Conservation (phyloP, 2,888 invertebrate genomes). For the Noctua fimbriata region DNA sequence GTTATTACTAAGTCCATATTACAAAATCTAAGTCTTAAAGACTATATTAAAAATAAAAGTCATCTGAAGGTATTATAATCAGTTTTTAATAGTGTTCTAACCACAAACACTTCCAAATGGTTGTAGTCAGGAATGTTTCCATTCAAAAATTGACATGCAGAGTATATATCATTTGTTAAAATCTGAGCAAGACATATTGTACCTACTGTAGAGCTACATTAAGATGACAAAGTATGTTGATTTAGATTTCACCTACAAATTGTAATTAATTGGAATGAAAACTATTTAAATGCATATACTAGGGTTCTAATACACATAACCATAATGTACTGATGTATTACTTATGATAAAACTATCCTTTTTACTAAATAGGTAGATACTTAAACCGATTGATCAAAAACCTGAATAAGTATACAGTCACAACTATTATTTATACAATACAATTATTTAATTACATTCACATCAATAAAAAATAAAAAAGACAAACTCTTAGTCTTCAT, state of each 20-base stretch:
- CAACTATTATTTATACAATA: conserved; percentile 25
- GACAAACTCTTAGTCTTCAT: conserved; percentile 18
- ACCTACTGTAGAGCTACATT: conserved; percentile 28
- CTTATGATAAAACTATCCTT: conserved; percentile 20
- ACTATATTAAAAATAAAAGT: conserved; percentile 6
- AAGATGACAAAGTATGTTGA: conserved; percentile 28
- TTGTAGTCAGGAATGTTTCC: conserved; percentile 47
- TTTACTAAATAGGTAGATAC: conserved; percentile 26
- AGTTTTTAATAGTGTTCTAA: conserved; percentile 39
- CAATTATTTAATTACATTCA: conserved; percentile 25
- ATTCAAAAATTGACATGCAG: conserved; percentile 38
- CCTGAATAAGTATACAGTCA: conserved; percentile 29
- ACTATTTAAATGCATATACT: conserved; percentile 66
- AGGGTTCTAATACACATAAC: conserved; percentile 51
- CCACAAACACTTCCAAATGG: conserved; percentile 18
- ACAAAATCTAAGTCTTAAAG: neutral
- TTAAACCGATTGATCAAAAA: conserved; percentile 24
- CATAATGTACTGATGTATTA: conserved; percentile 40
- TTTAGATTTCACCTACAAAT: conserved; percentile 48
- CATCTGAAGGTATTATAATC: conserved; percentile 7
- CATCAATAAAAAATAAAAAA: conserved; percentile 20
- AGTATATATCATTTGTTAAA: conserved; percentile 5
- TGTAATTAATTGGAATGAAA: conserved; percentile 66
- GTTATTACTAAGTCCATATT: too few relatives aligned
- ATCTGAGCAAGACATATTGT: conserved; percentile 14